Evolutionary conservation across 2,113 vertebrate species (phyloP).

Genomic region (Neogale vison): DNA sequence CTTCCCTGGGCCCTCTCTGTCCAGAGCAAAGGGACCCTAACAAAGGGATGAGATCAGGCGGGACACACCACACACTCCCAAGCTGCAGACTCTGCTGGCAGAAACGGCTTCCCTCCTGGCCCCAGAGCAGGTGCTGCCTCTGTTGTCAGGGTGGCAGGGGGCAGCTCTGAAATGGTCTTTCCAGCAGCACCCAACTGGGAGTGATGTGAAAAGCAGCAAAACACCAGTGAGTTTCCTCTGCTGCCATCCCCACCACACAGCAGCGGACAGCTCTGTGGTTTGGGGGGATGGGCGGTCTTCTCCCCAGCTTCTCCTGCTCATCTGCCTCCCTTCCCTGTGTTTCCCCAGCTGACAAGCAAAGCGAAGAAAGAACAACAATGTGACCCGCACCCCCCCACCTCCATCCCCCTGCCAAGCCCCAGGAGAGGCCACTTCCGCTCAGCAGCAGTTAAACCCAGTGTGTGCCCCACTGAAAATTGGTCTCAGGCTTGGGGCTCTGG

Average conservation of each 20-base stretch:
- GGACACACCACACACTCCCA: not conserved
- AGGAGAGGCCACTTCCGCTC: not conserved
- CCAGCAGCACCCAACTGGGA: not conserved
- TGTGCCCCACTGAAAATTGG: not conserved
- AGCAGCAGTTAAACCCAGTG: too few relatives aligned
- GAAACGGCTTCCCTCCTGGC: not conserved
- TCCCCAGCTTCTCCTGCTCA: not conserved
- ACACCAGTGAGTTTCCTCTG: rapidly evolving
- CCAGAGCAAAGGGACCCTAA: not conserved
- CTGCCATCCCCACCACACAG: not conserved
- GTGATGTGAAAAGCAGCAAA: not conserved
- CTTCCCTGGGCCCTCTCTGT: not conserved
- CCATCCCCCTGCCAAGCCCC: too few relatives aligned
- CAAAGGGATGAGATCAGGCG: not conserved
- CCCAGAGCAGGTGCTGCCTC: not conserved
- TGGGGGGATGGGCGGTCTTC: not conserved
- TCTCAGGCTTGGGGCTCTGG: not conserved
- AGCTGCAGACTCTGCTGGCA: not conserved
- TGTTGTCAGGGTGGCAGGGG: rapidly evolving
- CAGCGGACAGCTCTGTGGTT: not conserved
- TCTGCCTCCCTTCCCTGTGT: not conserved
- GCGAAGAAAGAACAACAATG: not conserved
- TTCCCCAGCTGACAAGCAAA: not conserved
- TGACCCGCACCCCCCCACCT: not conserved
- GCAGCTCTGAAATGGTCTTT: conserved; percentile 16